Evolutionary conservation across 2,797 vertebrate species (phyloP).

Genomic region (Acanthurus lineatus): DNA sequence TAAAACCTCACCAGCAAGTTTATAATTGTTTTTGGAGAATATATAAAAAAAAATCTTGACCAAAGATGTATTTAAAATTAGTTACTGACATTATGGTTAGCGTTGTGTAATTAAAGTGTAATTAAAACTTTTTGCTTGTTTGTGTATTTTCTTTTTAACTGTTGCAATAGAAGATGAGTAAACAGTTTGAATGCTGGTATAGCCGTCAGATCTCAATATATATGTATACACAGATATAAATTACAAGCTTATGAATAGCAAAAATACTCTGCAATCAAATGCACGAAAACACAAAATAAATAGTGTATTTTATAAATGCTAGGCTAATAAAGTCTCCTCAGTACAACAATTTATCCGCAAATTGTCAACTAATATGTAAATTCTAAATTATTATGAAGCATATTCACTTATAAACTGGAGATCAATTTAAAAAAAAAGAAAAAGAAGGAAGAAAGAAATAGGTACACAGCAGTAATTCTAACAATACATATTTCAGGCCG

Average conservation of each 20-base stretch:
- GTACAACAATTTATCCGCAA: neutral
- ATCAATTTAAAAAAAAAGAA: neutral
- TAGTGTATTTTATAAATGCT: neutral
- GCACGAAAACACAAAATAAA: slow-evolving; percentile 32
- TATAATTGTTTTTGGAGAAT: slow-evolving; percentile 22
- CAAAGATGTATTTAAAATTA: too few species aligned
- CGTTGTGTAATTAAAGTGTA: too few species aligned
- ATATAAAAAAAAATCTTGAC: too few species aligned
- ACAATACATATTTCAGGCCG: slow-evolving; percentile 60
- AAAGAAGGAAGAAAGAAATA: neutral
- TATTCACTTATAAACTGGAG: slow-evolving; percentile 9
- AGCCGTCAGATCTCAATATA: slow-evolving; percentile 30
- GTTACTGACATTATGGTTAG: too few species aligned
- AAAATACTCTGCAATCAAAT: slow-evolving; percentile 25
- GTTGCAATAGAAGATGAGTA: slow-evolving; percentile 1
- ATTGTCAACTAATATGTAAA: slow-evolving; percentile 11
- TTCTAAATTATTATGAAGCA: slow-evolving; percentile 10
- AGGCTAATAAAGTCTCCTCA: neutral
- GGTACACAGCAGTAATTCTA: slow-evolving; percentile 30
- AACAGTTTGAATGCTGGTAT: neutral
- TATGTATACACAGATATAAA: slow-evolving; percentile 21
- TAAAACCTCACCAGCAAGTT: slow-evolving; percentile 43
- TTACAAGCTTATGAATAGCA: slow-evolving; percentile 6
- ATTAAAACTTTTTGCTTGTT: neutral
- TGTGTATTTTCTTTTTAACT: neutral